Conservation (phyloP, 2,113 vertebrate genomes). For the Calidris pugnax region DNA sequence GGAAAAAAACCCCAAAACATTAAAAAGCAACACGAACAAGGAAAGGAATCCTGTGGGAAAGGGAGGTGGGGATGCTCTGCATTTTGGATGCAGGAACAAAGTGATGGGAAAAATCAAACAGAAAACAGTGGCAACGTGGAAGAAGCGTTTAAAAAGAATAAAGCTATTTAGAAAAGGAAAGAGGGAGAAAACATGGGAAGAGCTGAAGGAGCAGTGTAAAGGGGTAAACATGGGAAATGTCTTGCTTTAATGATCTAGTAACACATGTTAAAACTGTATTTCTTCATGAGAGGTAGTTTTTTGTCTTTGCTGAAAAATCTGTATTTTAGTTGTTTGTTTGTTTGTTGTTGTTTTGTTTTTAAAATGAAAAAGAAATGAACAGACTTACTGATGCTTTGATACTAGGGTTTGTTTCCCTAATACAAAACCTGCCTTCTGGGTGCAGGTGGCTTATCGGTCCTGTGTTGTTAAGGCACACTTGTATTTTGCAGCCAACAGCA, state of each 20-base stretch:
- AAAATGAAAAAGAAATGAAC: neutral
- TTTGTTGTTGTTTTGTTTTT: neutral
- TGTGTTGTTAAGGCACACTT: conserved; percentile 6
- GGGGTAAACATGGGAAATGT: neutral
- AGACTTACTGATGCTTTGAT: neutral
- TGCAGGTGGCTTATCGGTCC: neutral
- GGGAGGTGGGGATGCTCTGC: neutral
- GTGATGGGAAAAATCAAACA: neutral
- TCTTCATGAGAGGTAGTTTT: neutral
- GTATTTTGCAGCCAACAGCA: conserved; percentile 34
- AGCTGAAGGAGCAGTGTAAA: neutral
- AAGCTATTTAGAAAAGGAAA: neutral
- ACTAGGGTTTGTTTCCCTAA: neutral
- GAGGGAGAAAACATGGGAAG: neutral
- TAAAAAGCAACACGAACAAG: neutral
- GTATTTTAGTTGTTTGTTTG: neutral
- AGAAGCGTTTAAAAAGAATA: neutral
- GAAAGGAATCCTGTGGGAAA: neutral
- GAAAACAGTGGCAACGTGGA: neutral
- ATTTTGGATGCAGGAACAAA: neutral
- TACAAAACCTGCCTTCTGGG: neutral
- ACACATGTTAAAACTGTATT: neutral
- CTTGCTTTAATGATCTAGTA: neutral
- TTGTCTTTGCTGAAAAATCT: neutral
- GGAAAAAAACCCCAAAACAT: too few species aligned